These are phyloP conservation scores for Clarias batrachus DNA, from an alignment of 2,113 vertebrate species.

Conservation along the genomic window DNA sequence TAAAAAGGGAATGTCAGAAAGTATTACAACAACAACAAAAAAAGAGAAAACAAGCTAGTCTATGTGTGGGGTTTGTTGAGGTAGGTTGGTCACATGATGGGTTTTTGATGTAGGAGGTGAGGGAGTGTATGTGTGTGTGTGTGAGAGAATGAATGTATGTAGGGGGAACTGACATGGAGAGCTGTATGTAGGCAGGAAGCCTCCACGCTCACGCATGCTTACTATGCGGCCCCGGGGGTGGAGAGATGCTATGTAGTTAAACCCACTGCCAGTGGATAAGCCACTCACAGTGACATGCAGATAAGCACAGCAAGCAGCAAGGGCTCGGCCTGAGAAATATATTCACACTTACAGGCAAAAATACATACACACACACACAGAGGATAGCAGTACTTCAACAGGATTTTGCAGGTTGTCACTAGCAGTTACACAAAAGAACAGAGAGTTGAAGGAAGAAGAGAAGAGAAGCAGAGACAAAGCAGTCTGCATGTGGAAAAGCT, in stretches of 20 bases:
- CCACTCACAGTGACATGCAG: conserved; percentile 60
- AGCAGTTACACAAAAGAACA: conserved; percentile 41
- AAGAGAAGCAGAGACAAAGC: conserved; percentile 68
- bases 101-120: conserved; percentile 40
- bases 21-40: conserved; percentile 18
- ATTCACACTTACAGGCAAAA: conserved; percentile 29
- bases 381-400: conserved; percentile 47
- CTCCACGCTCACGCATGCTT: conserved; percentile 55
- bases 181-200: conserved; percentile 56
- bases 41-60: conserved; percentile 34
- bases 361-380: conserved; percentile 21
- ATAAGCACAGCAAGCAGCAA: conserved; percentile 49
- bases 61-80: conserved; percentile 24
- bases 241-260: conserved; percentile 65
- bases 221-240: conserved; percentile 58
- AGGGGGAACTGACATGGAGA: conserved; percentile 55
- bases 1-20: background rate
- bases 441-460: conserved; percentile 44
- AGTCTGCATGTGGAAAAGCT: conserved; percentile 66
- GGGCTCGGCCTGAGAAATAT: conserved; percentile 34
- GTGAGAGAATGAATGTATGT: conserved; percentile 32
- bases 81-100: conserved; percentile 53
- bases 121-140: conserved; percentile 30
- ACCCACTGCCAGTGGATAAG: conserved; percentile 63
- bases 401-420: conserved; percentile 49